These are phyloP conservation scores for Lucilia sericata DNA, from an alignment of 1,140 invertebrate genomes.

Conservation along the genomic window DNA sequence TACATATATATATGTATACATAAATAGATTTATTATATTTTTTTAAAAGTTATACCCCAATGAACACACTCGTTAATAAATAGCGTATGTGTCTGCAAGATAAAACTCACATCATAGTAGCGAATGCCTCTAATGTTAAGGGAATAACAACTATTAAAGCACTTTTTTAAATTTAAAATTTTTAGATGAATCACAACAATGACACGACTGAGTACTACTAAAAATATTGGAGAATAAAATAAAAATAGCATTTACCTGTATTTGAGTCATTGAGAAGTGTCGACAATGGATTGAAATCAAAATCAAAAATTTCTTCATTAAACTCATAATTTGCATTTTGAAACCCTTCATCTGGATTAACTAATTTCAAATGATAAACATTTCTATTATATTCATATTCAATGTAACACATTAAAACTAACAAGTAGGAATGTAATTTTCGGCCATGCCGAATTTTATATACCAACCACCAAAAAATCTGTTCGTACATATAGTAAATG, in stretches of 20 bases:
- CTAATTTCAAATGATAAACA: not conserved
- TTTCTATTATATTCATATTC: not conserved
- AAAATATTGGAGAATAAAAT: not conserved
- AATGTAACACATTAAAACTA: not conserved
- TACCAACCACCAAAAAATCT: too few species aligned
- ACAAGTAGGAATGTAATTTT: too few species aligned
- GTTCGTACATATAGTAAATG: too few species aligned
- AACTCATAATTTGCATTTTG: constrained; percentile 20
- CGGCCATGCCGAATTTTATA: too few species aligned
- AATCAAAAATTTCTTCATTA: constrained; percentile 87
- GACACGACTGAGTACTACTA: not conserved
- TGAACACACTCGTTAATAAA: too few species aligned
- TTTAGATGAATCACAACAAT: not conserved
- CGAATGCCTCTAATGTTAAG: not conserved
- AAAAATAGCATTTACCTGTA: constrained; percentile 75
- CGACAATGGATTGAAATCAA: constrained; percentile 96
- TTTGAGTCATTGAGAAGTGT: constrained; percentile 94
- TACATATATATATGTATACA: too few species aligned
- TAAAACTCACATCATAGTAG: not conserved
- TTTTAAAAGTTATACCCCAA: too few species aligned
- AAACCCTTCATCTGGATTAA: not conserved
- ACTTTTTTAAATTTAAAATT: not conserved
- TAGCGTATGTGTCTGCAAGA: too few species aligned
- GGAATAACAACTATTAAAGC: not conserved
- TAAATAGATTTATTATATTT: too few species aligned